Evolutionary conservation across 1,140 invertebrate species (phyloP), one percentile per base, ranked within the genome.

Genomic region (Apis florea): DNA sequence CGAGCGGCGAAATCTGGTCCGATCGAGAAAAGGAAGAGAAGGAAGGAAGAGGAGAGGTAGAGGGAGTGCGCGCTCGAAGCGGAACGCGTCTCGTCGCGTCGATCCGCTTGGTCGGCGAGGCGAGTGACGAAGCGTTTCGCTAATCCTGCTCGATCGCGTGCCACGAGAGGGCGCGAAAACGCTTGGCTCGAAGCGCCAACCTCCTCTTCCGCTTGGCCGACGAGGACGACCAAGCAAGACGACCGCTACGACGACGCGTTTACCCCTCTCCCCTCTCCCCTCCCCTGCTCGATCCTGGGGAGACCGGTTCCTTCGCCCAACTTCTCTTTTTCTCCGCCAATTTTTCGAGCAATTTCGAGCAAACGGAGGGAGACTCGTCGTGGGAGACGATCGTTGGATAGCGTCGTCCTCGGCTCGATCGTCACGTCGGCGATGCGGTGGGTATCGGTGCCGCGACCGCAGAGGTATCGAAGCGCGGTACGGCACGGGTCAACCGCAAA

Each of bases 91-190:
- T 10, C 68, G 53, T 17, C 56, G 31, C 13, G 31, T 67, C 59
- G 84, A 83, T 8, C 78, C 67, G 79, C 68, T 83, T 31, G 79
- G 19, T 67, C 13, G 66, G 12, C 64, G 59, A 51, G 17, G n/a
- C n/a, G 66, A 59, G 76, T 72, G 91, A 93, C 90, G 89, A 92
- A 93, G 93, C 90, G 90, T 63, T 63, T 70, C 68, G 70, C 83
- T 93, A 90, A 93, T 93, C 85, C 87, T 77, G 90, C 81, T 79
- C 91, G 92, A 93, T 85, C 90, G 90, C 83, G 54, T 86, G 91
- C 87, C 82, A 87, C 76, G 83, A 72, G 54, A 61, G 89, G 91
- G 92, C 89, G 93, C 89, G 91, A 93, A 92, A 92, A 88, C 90
- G 79, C 77, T 72, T 53, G 73, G 83, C 85, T 85, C n/a, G 63